Percentiles rank a stretch among this genome's conserved stretches.
Conservation (phyloP, 2,113 vertebrate species). For the Elephas maximus region DNA sequence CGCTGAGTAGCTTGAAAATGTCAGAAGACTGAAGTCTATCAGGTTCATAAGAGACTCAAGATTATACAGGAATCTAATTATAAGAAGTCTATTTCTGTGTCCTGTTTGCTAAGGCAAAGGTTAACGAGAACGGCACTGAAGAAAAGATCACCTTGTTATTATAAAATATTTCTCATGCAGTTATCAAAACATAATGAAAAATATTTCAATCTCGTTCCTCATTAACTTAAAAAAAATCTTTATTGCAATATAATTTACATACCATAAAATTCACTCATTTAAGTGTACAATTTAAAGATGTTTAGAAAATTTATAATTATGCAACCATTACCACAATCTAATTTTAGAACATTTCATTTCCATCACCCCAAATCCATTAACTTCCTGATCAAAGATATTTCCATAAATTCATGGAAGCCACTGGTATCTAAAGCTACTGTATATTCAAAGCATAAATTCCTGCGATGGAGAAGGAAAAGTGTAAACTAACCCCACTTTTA, state of each 20-base stretch:
- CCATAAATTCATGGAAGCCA: constrained; percentile 60
- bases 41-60: constrained; percentile 85
- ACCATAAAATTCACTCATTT: constrained; percentile 45
- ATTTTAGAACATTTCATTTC: constrained; percentile 59
- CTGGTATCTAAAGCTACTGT: constrained; percentile 40
- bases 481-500: constrained; percentile 85
- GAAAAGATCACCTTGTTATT: constrained; percentile 87
- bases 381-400: constrained; percentile 59
- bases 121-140: constrained; percentile 95
- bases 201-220: constrained; percentile 55
- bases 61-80: constrained; percentile 89
- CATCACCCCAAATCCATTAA: constrained; percentile 52
- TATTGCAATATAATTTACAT: neutral
- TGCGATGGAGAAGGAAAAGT: constrained; percentile 85
- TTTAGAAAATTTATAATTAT: constrained; percentile 28
- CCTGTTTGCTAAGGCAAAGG: constrained; percentile 89
- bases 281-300: constrained; percentile 27
- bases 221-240: constrained; percentile 46
- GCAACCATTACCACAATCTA: neutral
- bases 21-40: constrained; percentile 83
- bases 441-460: constrained; percentile 71
- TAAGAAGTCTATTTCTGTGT: constrained; percentile 87
- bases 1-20: constrained; percentile 82
- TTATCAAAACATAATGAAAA: constrained; percentile 62
- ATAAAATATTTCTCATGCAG: constrained; percentile 74